Conservation (phyloP, 1,140 invertebrate species). For the Dinothrombium tinctorium region DNA sequence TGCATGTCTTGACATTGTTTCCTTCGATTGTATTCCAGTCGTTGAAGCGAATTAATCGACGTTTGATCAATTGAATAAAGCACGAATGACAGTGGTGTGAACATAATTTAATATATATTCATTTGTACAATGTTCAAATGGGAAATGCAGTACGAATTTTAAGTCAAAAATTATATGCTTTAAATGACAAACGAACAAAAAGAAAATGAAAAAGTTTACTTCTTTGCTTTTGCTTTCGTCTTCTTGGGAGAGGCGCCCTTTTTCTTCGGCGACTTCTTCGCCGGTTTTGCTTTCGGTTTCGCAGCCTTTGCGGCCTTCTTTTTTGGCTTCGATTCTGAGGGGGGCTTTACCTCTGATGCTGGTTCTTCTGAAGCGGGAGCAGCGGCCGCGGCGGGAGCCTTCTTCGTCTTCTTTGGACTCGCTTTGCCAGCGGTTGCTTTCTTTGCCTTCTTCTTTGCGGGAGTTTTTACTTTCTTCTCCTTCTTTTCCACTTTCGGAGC, state of each 20-base stretch:
- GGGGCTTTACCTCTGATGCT: neutral
- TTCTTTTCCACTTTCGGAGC: constrained; percentile 9
- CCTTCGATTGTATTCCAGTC: no score
- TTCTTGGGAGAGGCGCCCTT: constrained; percentile 10
- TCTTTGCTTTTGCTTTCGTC: constrained; percentile 6
- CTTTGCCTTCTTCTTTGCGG: neutral
- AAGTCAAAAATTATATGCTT: no score
- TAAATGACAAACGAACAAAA: no score
- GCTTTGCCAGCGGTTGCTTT: neutral
- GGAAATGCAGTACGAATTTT: no score
- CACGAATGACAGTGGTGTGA: no score
- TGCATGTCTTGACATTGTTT: no score
- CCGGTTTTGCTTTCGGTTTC: constrained; percentile 4
- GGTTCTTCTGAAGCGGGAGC: neutral
- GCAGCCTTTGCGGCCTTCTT: neutral
- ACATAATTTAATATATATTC: no score
- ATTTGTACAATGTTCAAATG: no score
- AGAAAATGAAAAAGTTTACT: no score
- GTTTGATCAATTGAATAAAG: no score
- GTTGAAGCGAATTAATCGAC: no score
- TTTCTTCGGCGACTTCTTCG: constrained; percentile 8
- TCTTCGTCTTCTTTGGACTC: neutral
- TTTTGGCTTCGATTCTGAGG: constrained; percentile 4
- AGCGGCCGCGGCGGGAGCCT: neutral
- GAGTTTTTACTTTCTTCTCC: constrained; percentile 6